Conservation (phyloP, 2,888 invertebrate genomes). For the Thumatha senex region DNA sequence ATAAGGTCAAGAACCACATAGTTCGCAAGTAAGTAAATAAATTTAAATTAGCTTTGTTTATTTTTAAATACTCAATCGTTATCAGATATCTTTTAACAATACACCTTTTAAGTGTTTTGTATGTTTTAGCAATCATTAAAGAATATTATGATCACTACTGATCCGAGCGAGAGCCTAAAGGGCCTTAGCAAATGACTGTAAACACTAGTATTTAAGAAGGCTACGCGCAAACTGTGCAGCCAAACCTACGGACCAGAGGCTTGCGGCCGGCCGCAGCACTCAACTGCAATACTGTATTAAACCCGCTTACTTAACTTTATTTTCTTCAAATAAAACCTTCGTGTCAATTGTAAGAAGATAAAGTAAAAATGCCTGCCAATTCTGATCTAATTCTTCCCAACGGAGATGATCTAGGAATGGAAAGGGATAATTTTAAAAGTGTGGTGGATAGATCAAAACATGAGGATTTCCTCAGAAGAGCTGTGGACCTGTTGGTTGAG, state of each 20-base stretch:
- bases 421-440: slow-evolving; percentile 79
- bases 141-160: background rate
- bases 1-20: too few species aligned
- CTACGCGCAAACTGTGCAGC: slow-evolving; percentile 55
- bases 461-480: slow-evolving; percentile 88
- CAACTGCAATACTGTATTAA: slow-evolving; percentile 28
- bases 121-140: background rate
- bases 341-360: slow-evolving; percentile 41
- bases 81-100: background rate
- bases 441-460: slow-evolving; percentile 85
- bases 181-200: slow-evolving; percentile 75
- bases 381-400: slow-evolving; percentile 68
- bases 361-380: slow-evolving; percentile 71
- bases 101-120: too few species aligned
- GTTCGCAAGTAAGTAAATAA: background rate
- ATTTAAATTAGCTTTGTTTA: background rate
- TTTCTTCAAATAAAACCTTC: slow-evolving; percentile 35
- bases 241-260: slow-evolving; percentile 63
- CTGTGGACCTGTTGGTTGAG: slow-evolving; percentile 88
- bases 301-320: slow-evolving; percentile 32
- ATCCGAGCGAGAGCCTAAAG: slow-evolving; percentile 12
- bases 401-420: slow-evolving; percentile 56
- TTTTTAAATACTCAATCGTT: background rate
- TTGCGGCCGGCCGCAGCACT: slow-evolving; percentile 64
- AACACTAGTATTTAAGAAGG: slow-evolving; percentile 76